Evolutionary conservation across 2,888 invertebrate species (phyloP).

Genomic region (Crocallis elinguaria): DNA sequence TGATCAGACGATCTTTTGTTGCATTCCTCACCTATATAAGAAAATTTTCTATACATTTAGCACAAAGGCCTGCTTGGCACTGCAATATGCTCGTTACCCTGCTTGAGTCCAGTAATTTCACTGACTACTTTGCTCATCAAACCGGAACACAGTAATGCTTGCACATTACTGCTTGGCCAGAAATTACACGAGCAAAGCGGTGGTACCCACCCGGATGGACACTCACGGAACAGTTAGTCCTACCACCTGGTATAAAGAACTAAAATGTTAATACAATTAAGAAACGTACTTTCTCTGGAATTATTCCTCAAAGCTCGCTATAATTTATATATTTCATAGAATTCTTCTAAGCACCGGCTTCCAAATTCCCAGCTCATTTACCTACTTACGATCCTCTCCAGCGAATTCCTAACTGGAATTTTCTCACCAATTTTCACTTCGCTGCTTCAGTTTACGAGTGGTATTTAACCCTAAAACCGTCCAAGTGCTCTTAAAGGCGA

Average conservation of each 20-base stretch:
- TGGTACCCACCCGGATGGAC: too few relatives aligned
- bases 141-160: too few relatives aligned
- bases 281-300: neutral
- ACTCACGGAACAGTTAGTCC: too few relatives aligned
- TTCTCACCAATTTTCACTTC: constrained; percentile 27
- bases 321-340: constrained; percentile 20
- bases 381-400: constrained; percentile 10
- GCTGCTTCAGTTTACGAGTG: constrained; percentile 19
- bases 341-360: constrained; percentile 4
- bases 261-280: neutral
- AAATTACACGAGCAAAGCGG: too few relatives aligned
- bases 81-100: too few relatives aligned
- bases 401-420: constrained; percentile 26
- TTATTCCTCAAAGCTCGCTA: constrained; percentile 8
- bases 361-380: constrained; percentile 8
- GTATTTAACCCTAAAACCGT: constrained; percentile 28
- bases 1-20: too few relatives aligned
- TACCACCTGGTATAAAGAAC: neutral
- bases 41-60: too few relatives aligned
- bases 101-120: too few relatives aligned
- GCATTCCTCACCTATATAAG: too few relatives aligned
- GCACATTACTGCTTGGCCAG: too few relatives aligned
- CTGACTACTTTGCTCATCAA: too few relatives aligned
- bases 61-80: too few relatives aligned
- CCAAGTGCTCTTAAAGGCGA: constrained; percentile 20